Base-by-base conservation (phyloP, 2,113 vertebrate species). In the Syngnathus floridae region DNA sequence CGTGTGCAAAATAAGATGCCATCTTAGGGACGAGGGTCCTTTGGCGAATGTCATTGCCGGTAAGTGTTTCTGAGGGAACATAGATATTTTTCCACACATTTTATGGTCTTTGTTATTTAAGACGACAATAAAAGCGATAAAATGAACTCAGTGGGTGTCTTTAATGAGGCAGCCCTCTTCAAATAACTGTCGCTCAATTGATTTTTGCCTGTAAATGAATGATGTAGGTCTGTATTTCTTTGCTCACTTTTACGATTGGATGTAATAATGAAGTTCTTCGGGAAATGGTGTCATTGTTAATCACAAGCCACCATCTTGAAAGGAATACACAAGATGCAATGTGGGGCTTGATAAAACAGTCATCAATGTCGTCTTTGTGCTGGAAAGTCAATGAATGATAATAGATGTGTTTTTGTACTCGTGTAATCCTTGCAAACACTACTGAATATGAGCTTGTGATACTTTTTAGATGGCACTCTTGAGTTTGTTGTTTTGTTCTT, bases 321-420 rank as follows among this genome's bases (percentile, higher is more conserved):
- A 58, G 76, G 79, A 61, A 87, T 90, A 83, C 85, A 80, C 82
- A 83, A 85, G 81, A 80, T 86, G 82, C 74, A 84, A 40, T 74
- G 76, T 65, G 58, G 76, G 81, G 72, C 82, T 79, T 83, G 81
- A 73, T 81, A 73, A 74, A 88, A 72, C 71, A 75, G 82, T 82
- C 84, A 86, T 87, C 86, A 82, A 86, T 88, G 80, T 79, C 75
- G 78, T 77, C 83, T 87, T 81, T 72, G 74, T 75, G 70, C 65
- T 37, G 64, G 63, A 76, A 55, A 71, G 83, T 83, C 84, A 86
- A 86, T 87, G 54, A 35, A 55, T 4, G 26, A 56, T 56, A 35
- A 35, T 35, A 56, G 21, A 21, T 52, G 2, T 60, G 41, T 60
- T 45, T 71, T 58, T 72, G 55, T 67, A 61, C 73, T 64, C 76